Evolutionary conservation across 2,888 invertebrate genomes (phyloP), one percentile per base, ranked within the genome.

Genomic region (Pseudococcus jackbeardsleyi): DNA sequence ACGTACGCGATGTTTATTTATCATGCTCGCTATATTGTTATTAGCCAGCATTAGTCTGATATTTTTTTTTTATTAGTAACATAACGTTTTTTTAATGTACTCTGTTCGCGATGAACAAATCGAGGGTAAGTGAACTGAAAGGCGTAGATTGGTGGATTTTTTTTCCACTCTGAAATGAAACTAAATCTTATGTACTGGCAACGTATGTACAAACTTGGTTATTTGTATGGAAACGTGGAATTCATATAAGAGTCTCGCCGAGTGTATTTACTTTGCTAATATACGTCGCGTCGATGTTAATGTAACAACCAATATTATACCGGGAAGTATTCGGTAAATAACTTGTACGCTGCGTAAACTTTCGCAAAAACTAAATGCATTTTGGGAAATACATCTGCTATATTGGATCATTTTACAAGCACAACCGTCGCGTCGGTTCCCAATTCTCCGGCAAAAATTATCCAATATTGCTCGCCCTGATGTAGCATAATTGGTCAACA

Each of bases 201-300:
- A 9, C 42, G 42, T 42, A 42, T 3, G 3, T 33, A 33, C 26
- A 33, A 33, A 33, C 26, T 33, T 33, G 72, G 72, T 72, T 72
- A 72, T 72, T 72, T 72, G 72, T 72, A 68, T 54, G 54, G 54
- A 64, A 59, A 64, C 33, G 17, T 72, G 8, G 33, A 15, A 72
- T 33, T 42, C 42, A 15, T 72, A 15, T 22, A 11, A 19, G 64
- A 64, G 64, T 64, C 64, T 72, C 72, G 72, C 72, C 86, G 22
- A 77, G 77, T 87, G 77, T 87, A 79, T 87, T 87, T 87, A 87
- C 86, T 77, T 77, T 87, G 86, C 86, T 87, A 79, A 87, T 87
- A 87, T 87, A 77, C 50, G 77, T 17, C 33, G 33, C 72, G 72
- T 72, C 72, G 33, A 72, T 33, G 72, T 72, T 72, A 72, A 72